Conservation (phyloP, 2,113 vertebrate species). For the Tylochromis polylepis region DNA sequence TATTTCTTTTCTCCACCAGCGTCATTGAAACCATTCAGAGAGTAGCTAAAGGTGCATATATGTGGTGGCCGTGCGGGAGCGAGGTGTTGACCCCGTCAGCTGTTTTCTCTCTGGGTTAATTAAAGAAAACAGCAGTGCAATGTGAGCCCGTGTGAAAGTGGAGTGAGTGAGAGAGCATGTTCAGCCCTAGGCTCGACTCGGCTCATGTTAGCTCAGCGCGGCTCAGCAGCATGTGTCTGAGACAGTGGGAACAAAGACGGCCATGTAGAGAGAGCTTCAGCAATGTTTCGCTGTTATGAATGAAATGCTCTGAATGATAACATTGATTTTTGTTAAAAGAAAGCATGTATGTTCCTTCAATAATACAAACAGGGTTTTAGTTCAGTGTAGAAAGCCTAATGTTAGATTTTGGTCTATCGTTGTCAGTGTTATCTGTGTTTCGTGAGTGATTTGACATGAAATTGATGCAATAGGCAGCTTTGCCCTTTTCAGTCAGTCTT, state of each 20-base stretch:
- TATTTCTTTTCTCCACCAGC: neutral
- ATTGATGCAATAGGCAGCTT: constrained; percentile 58
- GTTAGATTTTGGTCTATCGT: neutral
- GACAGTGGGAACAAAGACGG: constrained; percentile 63
- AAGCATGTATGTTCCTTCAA: neutral
- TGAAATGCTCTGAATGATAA: neutral
- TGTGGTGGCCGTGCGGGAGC: constrained; percentile 60
- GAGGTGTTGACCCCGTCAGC: constrained; percentile 74
- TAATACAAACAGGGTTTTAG: neutral
- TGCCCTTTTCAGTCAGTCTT: constrained; percentile 60
- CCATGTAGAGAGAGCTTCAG: constrained; percentile 28
- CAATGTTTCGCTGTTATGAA: constrained; percentile 32
- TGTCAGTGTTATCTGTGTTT: constrained; percentile 31
- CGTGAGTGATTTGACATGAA: constrained; percentile 50
- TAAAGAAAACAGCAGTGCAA: constrained; percentile 77
- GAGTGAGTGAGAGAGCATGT: constrained; percentile 48
- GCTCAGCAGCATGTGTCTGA: constrained; percentile 65
- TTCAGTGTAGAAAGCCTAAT: neutral
- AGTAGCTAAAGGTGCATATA: constrained; percentile 63
- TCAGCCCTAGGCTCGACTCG: constrained; percentile 54
- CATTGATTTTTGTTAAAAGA: neutral
- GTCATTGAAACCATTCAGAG: constrained; percentile 29
- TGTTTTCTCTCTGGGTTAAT: constrained; percentile 79
- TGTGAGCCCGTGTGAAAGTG: constrained; percentile 72
- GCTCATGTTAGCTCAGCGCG: constrained; percentile 66